Evolutionary conservation across 2,888 invertebrate species (phyloP).

Genomic region (Rhimphoctona megacephalus): DNA sequence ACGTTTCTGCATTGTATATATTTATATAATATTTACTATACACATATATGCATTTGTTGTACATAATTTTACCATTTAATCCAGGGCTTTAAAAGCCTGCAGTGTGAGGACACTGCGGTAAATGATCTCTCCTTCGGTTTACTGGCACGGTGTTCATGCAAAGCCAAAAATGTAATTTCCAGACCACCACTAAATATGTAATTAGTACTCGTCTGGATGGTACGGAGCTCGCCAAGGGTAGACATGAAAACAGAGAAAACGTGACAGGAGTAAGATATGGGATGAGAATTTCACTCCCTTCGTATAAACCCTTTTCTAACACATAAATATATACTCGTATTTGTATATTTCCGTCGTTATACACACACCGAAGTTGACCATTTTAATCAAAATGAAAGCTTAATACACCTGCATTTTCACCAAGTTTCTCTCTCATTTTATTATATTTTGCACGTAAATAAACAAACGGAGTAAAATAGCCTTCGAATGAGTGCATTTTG

Average conservation of each 20-base stretch:
- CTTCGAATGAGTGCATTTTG: neutral
- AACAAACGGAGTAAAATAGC: neutral
- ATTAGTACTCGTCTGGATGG: slow-evolving; percentile 68
- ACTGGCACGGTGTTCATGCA: slow-evolving; percentile 54
- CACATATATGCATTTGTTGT: neutral
- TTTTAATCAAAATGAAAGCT: slow-evolving; percentile 62
- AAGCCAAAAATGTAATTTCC: slow-evolving; percentile 66
- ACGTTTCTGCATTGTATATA: neutral
- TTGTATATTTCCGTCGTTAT: neutral
- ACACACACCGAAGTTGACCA: slow-evolving; percentile 35
- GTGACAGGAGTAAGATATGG: slow-evolving; percentile 40
- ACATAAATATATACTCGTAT: slow-evolving; percentile 14
- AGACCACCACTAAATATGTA: slow-evolving; percentile 69
- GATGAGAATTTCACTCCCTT: slow-evolving; percentile 30
- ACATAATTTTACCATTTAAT: slow-evolving; percentile 11
- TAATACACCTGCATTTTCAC: slow-evolving; percentile 36
- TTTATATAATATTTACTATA: neutral
- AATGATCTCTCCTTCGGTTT: slow-evolving; percentile 42
- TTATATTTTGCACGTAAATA: slow-evolving; percentile 3
- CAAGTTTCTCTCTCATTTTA: neutral
- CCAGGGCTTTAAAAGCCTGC: neutral
- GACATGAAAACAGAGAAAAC: slow-evolving; percentile 37
- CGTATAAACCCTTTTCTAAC: slow-evolving; percentile 34
- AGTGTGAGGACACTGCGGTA: slow-evolving; percentile 15
- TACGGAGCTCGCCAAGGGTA: slow-evolving; percentile 44